These are phyloP conservation scores for Acleris holmiana DNA, from an alignment of 2,888 invertebrate species.

Conservation along the genomic window DNA sequence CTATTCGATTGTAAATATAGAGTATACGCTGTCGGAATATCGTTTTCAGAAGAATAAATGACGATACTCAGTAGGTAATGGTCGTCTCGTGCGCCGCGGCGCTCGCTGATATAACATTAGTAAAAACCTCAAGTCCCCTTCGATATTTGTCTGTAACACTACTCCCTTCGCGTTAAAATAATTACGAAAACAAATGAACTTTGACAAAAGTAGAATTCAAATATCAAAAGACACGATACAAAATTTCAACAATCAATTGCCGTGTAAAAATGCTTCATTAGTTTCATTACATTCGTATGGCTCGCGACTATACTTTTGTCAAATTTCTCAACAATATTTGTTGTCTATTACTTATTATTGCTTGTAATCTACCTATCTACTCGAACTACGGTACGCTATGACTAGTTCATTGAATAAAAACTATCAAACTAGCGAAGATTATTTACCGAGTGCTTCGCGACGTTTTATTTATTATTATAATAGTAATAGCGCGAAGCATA, in stretches of 20 bases:
- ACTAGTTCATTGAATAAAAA: constrained; percentile 52
- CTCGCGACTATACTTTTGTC: constrained; percentile 60
- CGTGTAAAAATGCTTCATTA: constrained; percentile 48
- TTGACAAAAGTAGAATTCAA: constrained; percentile 67
- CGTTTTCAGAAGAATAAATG: constrained; percentile 60
- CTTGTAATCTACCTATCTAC: constrained; percentile 75
- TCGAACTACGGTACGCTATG: constrained; percentile 50
- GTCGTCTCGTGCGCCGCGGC: constrained; percentile 10
- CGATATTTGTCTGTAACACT: constrained; percentile 56
- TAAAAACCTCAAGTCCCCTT: constrained; percentile 62
- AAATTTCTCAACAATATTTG: constrained; percentile 61
- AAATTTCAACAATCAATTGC: constrained; percentile 50
- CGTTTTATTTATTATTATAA: constrained; percentile 45
- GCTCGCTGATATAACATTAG: constrained; percentile 39
- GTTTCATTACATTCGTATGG: constrained; percentile 39
- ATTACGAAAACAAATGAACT: constrained; percentile 60
- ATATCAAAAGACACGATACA: constrained; percentile 53
- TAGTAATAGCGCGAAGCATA: constrained; percentile 56
- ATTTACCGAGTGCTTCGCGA: constrained; percentile 44
- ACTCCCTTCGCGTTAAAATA: constrained; percentile 54
- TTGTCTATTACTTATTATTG: constrained; percentile 68
- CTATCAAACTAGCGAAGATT: constrained; percentile 48
- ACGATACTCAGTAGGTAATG: not conserved
- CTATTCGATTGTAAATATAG: constrained; percentile 48
- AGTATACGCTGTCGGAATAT: constrained; percentile 45